Evolutionary conservation across 1,140 invertebrate genomes (phyloP), one percentile per base, ranked within the genome.

Genomic region (Nylanderia fulva): DNA sequence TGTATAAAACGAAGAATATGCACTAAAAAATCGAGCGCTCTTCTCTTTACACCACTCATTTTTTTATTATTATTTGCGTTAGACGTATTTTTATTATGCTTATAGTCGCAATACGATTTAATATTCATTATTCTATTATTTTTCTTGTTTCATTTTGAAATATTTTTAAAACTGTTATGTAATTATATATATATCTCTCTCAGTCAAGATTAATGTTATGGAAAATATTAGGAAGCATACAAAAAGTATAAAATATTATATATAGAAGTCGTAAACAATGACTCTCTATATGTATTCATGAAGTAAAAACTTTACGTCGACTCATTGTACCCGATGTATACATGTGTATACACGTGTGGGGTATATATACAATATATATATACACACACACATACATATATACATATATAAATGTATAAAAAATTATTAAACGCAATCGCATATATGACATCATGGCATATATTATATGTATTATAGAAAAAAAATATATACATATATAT

Each of bases 131-230:
- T 91, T 88, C 80, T 92, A 89, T 89, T 91, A 86, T 90, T 74
- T 48, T 48, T 88, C 87, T 89, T 91, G 90, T 93, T 93, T 91
- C 88, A 87, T 92, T 93, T 90, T 91, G 84, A 91, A 91, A 93
- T 90, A 91, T 90, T 92, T 92, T 91, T 92, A 92, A 93, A 92
- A 90, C 87, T 92, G 92, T 93, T 93, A 92, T 87, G 86, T 88
- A 88, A 86, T 91, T 88, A 90, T 91, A 93, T 91, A 93, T 72
- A 48, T 48, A 15, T 48, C 45, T 48, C 45, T 90, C 90, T 92
- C 88, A 89, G 88, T 90, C 87, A 84, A 90, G 82, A 89, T 92
- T 90, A 88, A 91, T 89, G 89, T 91, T 91, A 91, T 90, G 74
- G 4, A 61, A 89, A 87, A 83, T 90, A 86, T 86, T 48, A 91